A percentile compares a stretch with the other conserved stretches of the same genome.
Conservation (phyloP, 2,113 vertebrate genomes). For the Dromaius novaehollandiae region DNA sequence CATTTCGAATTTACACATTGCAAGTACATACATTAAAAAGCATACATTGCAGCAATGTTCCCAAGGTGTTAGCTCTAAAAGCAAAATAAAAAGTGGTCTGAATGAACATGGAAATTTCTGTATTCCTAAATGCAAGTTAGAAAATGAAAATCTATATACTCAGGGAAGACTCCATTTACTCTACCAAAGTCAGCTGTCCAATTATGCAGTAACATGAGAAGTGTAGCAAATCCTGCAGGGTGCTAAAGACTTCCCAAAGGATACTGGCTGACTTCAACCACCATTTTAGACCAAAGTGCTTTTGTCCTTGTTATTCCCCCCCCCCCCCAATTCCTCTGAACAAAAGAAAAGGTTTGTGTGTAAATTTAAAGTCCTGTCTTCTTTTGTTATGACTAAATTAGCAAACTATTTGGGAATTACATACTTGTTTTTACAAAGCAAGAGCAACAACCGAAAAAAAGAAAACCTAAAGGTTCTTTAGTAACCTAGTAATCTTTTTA, state of each 20-base stretch:
- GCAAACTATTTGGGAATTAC: background rate
- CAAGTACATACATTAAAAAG: background rate
- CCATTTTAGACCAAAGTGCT: background rate
- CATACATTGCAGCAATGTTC: background rate
- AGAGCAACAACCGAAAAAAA: background rate
- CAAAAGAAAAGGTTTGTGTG: background rate
- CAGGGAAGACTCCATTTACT: background rate
- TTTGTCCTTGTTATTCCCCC: background rate
- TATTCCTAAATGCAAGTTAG: background rate
- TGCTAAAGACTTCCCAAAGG: background rate
- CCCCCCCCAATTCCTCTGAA: fast-evolving
- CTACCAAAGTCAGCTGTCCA: background rate
- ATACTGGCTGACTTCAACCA: background rate
- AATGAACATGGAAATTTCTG: background rate
- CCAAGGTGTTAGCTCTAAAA: background rate
- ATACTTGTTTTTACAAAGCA: background rate
- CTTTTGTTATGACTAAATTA: background rate
- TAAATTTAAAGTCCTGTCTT: background rate
- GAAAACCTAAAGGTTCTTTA: background rate
- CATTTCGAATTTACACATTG: background rate
- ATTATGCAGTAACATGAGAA: background rate
- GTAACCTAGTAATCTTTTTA: background rate
- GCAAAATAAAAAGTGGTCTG: background rate
- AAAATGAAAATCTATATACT: background rate
- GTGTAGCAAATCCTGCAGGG: background rate